Evolutionary conservation across 2,797 vertebrate genomes (phyloP), one percentile per base, ranked within the genome.

Genomic region (Pelobates cultripes): DNA sequence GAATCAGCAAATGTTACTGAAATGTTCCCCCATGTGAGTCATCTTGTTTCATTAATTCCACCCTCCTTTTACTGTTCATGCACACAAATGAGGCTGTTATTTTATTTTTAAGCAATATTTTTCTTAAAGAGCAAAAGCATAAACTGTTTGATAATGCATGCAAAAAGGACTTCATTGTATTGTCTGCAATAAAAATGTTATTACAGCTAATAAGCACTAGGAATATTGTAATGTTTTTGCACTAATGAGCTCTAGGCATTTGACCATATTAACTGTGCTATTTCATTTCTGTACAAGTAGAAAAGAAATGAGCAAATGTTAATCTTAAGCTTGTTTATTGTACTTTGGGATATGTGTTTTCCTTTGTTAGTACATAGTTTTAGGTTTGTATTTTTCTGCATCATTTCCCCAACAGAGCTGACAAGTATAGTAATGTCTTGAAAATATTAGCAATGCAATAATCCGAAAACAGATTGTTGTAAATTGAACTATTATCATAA

Each of bases 1-100:
- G 79, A 89, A 81, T 90, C 82, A 90, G 83, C 81, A 90, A 67
- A 85, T 89, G 88, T 84, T 86, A 82, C 14, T 0, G 78, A 85
- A 81, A 15, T 85, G 87, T 87, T 91, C 89, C 89, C 75, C 84
- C 83, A 85, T 85, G 85, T 86, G 86, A 88, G 86, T 87, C 70
- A 81, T 82, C 76, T 41, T 70, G 14, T 55, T 87, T 82, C 85
- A 75, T 70, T 83, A 85, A 82, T 81, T 89, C 88, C 81, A 84
- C 87, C 78, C 86, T 83, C 53, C 66, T 8, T 74, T 80, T 85
- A 84, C 77, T 79, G 84, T 89, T 89, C 88, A 85, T 87, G 86
- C 89, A 89, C 85, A 85, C 86, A 83, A 85, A 75, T 85, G 78
- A 82, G 86, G 10, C 10, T 51, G 45, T 9, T 57, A 67, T 28